phyloP scores from a whole-genome alignment of 2,888 invertebrate species.

The Dendrolimus pini region DNA sequence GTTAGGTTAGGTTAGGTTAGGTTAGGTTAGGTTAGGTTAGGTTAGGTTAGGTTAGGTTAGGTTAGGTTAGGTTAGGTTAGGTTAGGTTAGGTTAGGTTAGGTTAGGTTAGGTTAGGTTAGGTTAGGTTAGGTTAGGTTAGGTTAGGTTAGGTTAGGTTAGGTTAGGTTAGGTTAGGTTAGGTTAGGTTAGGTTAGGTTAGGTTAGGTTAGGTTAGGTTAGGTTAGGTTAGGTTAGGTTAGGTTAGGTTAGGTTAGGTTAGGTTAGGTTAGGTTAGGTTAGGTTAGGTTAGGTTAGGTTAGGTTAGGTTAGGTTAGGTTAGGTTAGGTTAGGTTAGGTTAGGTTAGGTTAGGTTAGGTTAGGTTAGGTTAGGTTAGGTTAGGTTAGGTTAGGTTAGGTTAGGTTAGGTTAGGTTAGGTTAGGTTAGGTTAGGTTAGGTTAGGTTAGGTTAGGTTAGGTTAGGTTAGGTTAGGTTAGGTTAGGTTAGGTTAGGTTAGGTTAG shows the following conservation, averaged over 20 bases:
- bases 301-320: conserved; percentile 14
- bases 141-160: conserved; percentile 19
- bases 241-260: conserved; percentile 18
- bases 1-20: conserved; percentile 18
- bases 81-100: conserved; percentile 17
- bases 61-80: conserved; percentile 19
- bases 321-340: conserved; percentile 14
- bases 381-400: conserved; percentile 12
- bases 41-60: conserved; percentile 19
- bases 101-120: conserved; percentile 17
- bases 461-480: conserved; percentile 13
- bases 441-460: conserved; percentile 12
- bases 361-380: conserved; percentile 13
- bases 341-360: conserved; percentile 14
- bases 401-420: conserved; percentile 14
- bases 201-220: conserved; percentile 20
- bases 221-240: conserved; percentile 19
- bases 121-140: conserved; percentile 19
- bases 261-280: conserved; percentile 18
- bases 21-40: conserved; percentile 17
- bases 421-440: conserved; percentile 13
- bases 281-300: conserved; percentile 14
- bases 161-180: conserved; percentile 20
- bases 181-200: conserved; percentile 21
- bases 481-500: conserved; percentile 10